These are phyloP conservation scores for Halyomorpha halys DNA, from an alignment of 1,140 invertebrate genomes.

Conservation along the genomic window DNA sequence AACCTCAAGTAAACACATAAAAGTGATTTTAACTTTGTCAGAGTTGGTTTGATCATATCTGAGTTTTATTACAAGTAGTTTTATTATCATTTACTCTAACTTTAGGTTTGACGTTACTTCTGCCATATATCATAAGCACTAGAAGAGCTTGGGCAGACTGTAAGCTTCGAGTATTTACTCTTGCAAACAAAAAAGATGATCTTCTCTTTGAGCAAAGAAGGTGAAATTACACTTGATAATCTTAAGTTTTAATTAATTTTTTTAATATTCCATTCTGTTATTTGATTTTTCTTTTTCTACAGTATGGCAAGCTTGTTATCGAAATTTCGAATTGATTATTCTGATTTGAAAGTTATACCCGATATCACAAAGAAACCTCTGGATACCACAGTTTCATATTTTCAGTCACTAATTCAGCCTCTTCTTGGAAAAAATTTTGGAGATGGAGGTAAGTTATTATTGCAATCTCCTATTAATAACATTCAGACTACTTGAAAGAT, in stretches of 20 bases:
- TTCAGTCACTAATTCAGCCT: constrained; percentile 56
- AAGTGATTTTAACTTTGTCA: neutral
- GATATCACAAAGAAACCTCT: constrained; percentile 68
- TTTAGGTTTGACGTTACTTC: constrained; percentile 60
- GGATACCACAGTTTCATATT: constrained; percentile 63
- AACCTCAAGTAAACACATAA: neutral
- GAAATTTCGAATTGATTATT: constrained; percentile 95
- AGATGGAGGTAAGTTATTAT: constrained; percentile 19
- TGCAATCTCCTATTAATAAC: neutral
- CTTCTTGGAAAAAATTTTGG: constrained; percentile 26
- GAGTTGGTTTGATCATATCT: neutral
- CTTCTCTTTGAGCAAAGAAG: constrained; percentile 86
- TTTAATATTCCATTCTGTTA: neutral
- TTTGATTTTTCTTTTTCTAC: constrained; percentile 34
- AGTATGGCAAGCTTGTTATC: constrained; percentile 90
- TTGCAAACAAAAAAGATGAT: constrained; percentile 86
- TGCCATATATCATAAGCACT: constrained; percentile 85
- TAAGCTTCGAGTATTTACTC: constrained; percentile 83
- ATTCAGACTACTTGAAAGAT: no score
- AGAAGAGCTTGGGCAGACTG: constrained; percentile 71
- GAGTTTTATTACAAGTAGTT: no score
- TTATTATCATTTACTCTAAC: constrained; percentile 41
- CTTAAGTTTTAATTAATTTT: no score
- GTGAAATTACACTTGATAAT: constrained; percentile 39
- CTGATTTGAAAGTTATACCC: constrained; percentile 78